Percentiles rank a stretch among this genome's conserved stretches.
Conservation (phyloP, 2,113 vertebrate species). For the Progne subis region DNA sequence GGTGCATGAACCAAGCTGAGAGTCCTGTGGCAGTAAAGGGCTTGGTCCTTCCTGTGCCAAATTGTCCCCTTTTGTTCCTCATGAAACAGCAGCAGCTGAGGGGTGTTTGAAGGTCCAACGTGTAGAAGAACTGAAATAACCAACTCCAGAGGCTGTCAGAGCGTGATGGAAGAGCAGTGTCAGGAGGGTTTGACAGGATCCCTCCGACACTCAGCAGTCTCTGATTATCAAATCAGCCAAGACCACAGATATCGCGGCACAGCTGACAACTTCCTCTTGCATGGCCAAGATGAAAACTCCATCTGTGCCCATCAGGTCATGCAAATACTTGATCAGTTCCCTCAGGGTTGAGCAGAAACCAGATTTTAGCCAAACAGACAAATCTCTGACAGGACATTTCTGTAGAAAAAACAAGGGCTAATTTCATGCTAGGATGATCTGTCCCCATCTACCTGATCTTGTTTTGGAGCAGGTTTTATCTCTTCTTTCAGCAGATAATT, state of each 20-base stretch:
- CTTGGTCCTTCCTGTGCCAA: not conserved
- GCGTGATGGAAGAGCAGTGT: not conserved
- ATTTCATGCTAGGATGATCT: not conserved
- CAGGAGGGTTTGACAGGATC: not conserved
- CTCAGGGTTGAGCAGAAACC: not conserved
- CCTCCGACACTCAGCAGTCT: not conserved
- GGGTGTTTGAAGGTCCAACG: not conserved
- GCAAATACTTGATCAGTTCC: not conserved
- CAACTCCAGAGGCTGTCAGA: not conserved
- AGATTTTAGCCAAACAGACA: not conserved
- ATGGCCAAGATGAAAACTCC: not conserved
- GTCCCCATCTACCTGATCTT: not conserved
- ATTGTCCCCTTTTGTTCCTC: not conserved
- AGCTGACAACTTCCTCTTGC: not conserved
- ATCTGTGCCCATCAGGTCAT: not conserved
- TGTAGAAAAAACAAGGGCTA: not conserved
- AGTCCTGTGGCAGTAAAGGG: not conserved
- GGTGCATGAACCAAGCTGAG: not conserved
- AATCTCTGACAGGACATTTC: not conserved
- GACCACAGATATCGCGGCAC: fast-evolving
- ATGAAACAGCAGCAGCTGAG: not conserved
- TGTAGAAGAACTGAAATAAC: not conserved
- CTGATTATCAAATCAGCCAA: not conserved
- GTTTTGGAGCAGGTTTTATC: not conserved
- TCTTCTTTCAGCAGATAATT: not conserved